Base-by-base conservation (phyloP, 2,113 vertebrate genomes). In the Gallinago undulata region DNA sequence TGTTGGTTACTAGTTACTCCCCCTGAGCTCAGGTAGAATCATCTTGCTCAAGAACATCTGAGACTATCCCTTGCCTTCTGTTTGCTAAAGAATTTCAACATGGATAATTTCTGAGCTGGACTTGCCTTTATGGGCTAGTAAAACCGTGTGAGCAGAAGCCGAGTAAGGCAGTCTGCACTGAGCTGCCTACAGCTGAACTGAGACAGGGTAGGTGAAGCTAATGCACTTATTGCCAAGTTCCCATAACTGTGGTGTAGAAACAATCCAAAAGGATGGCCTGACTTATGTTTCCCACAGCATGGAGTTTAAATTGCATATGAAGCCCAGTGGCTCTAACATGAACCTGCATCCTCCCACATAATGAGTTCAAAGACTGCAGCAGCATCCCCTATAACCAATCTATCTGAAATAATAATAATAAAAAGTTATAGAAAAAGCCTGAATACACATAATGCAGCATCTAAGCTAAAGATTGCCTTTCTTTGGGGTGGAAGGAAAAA, bases 401-500 rank as follows among this genome's bases (percentile, higher is more conserved):
- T 75, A 66, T 41, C 24, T 66, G 56, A 79, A 92, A 86, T 33
- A 73, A 39, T n/a, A 57, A 53, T 64, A 24, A 48, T 48, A 48
- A 23, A 12, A 12, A n/a, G 22, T 73, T 66, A 53, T 10, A 75
- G 1, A 57, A 87, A 89, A 75, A 28, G 12, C 1, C 8, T 31
- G 24, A 87, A 78, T 39, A 62, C 12, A 59, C 2, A 68, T 24
- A 92, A 48, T 2, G 5, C 24, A 67, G 18, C 3, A 5, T 23
- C 90, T 89, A 31, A 62, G 45, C 35, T 74, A 12, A 78, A 57
- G 41, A 43, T 56, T 43, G 16, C 13, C 57, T 62, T 90, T 57
- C 35, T 85, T 67, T 2, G 4, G 25, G 6, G 25, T 2, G 3
- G 6, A 19, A 6, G 9, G 3, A 9, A 21, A 19, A 8, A 55